Percentiles rank a stretch among this genome's conserved stretches.
These are phyloP conservation scores for Fistularia commersonii DNA, from an alignment of 2,797 vertebrate species.

Conservation along the genomic window DNA sequence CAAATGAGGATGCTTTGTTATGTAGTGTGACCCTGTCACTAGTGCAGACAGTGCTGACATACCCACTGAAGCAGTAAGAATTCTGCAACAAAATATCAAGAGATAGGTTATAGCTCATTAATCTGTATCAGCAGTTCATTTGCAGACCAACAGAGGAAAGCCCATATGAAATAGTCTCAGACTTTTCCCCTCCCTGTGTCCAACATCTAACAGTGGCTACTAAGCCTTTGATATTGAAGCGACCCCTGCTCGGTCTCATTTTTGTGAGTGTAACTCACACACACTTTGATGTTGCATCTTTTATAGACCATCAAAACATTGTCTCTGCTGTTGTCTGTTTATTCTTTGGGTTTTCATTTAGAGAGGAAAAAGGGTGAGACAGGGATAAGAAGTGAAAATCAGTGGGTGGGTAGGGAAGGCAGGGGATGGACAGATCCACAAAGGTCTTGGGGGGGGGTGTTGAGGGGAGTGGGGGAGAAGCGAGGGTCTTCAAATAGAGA, in stretches of 20 bases:
- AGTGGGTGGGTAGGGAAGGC: slow-evolving; percentile 9
- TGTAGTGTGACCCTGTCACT: slow-evolving; percentile 62
- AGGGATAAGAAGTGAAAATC: slow-evolving; percentile 39
- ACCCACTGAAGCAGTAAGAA: slow-evolving; percentile 54
- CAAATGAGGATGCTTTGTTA: slow-evolving; percentile 70
- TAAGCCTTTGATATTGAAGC: slow-evolving; percentile 64
- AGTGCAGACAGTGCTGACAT: slow-evolving; percentile 41
- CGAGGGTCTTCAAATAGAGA: slow-evolving; percentile 60
- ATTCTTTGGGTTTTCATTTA: slow-evolving; percentile 47
- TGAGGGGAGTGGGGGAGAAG: no score
- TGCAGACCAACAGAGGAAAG: slow-evolving; percentile 59
- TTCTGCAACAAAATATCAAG: slow-evolving; percentile 55
- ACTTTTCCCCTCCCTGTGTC: slow-evolving; percentile 49
- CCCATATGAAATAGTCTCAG: slow-evolving; percentile 65
- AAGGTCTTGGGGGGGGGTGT: slow-evolving; percentile 35
- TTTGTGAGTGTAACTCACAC: slow-evolving; percentile 45
- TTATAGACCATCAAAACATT: slow-evolving; percentile 56
- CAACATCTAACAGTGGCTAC: slow-evolving; percentile 46
- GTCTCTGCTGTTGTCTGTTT: slow-evolving; percentile 48
- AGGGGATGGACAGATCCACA: slow-evolving; percentile 10
- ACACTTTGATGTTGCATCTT: slow-evolving; percentile 66
- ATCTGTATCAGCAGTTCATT: slow-evolving; percentile 71
- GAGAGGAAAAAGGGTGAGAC: slow-evolving; percentile 24
- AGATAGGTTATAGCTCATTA: slow-evolving; percentile 66
- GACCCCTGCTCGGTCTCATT: slow-evolving; percentile 58